Conservation (phyloP, 1,140 invertebrate species). For the Nomia melanderi region DNA sequence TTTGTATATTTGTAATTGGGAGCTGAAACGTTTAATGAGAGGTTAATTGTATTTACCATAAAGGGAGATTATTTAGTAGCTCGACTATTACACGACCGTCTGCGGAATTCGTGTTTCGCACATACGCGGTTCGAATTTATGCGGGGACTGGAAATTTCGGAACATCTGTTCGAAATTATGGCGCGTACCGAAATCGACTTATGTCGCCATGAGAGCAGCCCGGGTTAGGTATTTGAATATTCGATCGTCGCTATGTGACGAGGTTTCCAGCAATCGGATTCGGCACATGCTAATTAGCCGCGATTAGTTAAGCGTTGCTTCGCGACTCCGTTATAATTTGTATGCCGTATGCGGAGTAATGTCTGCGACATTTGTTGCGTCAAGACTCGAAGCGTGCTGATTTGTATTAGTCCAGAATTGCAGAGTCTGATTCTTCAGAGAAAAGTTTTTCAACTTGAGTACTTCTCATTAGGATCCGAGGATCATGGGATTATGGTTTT, state of each 20-base stretch:
- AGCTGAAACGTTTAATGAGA: too few species aligned
- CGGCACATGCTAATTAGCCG: slow-evolving; percentile 63
- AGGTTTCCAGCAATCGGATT: slow-evolving; percentile 11
- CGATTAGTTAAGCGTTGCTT: slow-evolving; percentile 67
- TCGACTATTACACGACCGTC: too few species aligned
- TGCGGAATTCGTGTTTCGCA: neutral
- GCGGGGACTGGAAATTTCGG: neutral
- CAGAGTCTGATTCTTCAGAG: too few species aligned
- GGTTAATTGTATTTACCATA: too few species aligned
- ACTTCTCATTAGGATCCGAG: too few species aligned
- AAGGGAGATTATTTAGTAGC: too few species aligned
- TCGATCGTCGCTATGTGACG: neutral
- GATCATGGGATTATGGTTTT: too few species aligned
- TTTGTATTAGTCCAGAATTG: too few species aligned
- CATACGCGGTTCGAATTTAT: neutral
- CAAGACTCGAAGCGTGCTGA: too few species aligned
- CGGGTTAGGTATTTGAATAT: slow-evolving; percentile 21
- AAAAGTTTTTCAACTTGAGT: too few species aligned
- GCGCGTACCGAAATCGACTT: slow-evolving; percentile 11
- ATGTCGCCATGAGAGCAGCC: neutral
- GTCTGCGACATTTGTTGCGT: neutral
- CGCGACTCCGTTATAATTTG: slow-evolving; percentile 65
- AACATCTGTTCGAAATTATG: slow-evolving; percentile 19
- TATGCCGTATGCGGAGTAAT: neutral
- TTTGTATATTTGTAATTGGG: too few species aligned